Percentiles rank a stretch among this genome's conserved stretches.
Conservation (phyloP, 2,888 invertebrate species). For the Hermaeophaga mercurialis region DNA sequence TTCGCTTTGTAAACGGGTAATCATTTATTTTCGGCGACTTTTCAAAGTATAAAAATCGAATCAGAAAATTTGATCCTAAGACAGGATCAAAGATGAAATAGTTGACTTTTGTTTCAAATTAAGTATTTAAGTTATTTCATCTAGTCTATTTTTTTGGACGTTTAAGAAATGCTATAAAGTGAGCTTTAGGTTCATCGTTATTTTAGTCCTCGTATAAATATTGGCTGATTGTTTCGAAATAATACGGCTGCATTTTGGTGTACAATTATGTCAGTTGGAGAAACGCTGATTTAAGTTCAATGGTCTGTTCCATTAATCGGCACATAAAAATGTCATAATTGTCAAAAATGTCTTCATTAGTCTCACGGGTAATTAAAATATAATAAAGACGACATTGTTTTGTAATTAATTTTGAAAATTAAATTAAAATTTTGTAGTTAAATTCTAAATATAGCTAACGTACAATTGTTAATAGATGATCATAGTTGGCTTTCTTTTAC, state of each 20-base stretch:
- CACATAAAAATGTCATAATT: conserved; percentile 4
- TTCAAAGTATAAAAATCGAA: conserved; percentile 7
- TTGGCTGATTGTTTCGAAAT: conserved; percentile 4
- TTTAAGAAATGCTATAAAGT: no score
- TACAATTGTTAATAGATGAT: no score
- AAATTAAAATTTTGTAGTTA: no score
- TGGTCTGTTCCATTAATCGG: conserved; percentile 3
- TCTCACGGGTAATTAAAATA: not conserved
- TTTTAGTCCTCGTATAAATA: not conserved
- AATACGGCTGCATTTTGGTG: conserved; percentile 1
- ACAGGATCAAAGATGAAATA: no score
- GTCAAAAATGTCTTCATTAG: conserved; percentile 4
- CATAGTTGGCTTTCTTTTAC: no score
- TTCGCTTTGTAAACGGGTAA: conserved; percentile 15
- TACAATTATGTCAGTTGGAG: conserved; percentile 9
- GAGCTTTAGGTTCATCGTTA: not conserved
- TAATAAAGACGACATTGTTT: not conserved
- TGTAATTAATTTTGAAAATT: no score
- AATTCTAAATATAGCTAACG: no score
- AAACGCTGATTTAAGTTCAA: conserved; percentile 13
- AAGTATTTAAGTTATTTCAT: no score
- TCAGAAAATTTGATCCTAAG: no score
- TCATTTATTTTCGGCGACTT: conserved; percentile 16
- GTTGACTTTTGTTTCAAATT: no score
- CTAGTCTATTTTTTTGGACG: no score